Evolutionary conservation across 2,888 invertebrate species (phyloP), one percentile per base, ranked within the genome.

Genomic region (Liopterus haemorrhoidalis): DNA sequence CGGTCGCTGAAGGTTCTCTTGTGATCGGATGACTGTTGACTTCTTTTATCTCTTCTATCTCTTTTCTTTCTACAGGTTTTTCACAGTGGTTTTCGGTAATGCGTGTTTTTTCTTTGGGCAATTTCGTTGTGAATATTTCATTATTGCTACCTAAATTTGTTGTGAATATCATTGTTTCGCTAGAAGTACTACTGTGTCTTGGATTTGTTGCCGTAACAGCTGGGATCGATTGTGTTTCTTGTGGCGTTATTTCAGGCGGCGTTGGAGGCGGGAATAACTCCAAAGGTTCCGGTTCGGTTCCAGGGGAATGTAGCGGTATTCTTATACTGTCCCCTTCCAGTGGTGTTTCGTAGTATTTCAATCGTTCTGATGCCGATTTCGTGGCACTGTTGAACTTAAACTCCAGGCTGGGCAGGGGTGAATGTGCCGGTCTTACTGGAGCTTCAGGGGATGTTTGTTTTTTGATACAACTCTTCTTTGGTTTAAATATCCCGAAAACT

Each of bases 301-400:
- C 37, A 11, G 83, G 83, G n/a, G 84, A 83, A 51, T 81, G 82
- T 45, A 85, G 63, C 1, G 85, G 85, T 56, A 85, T 85, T 51
- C 82, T 77, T 41, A 85, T 80, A 41, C 76, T 73, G 35, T 71
- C 70, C 1, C 79, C 81, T 55, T 80, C 77, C 25, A 74, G 67
- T 0, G 79, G 72, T 33, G 76, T 74, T 54, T 82, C 82, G 59
- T 81, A 79, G 61, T 80, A 79, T 50, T 75, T 73, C n/a, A n/a
- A n/a, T n/a, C n/a, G n/a, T 28, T 55, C 58, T 18, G 49, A 49
- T 14, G 38, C 46, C 21, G 45, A 50, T 28, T 46, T 52, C 3
- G 43, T 22, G 5, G 44, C 36, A 15, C 35, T 58, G 45, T 61
- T 60, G 51, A 62, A 62, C 49, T 62, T 61, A 52, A 63, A 63